These are phyloP conservation scores for Drosophila rellima DNA, from an alignment of 2,888 invertebrate genomes.

Conservation along the genomic window DNA sequence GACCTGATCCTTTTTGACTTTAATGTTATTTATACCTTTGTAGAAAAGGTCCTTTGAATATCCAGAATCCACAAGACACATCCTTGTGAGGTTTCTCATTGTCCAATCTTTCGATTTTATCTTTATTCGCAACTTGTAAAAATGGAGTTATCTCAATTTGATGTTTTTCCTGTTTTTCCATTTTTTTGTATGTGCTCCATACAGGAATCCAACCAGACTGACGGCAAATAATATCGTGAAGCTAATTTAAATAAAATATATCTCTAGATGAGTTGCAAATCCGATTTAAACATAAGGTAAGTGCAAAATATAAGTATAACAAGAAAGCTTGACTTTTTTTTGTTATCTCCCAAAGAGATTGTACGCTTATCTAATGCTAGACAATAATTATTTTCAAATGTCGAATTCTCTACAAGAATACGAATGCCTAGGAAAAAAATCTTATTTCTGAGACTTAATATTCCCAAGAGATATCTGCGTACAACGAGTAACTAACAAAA, in stretches of 20 bases:
- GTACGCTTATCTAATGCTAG: conserved; percentile 1
- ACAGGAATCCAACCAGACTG: conserved; percentile 26
- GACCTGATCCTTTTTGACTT: background rate
- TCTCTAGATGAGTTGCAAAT: conserved; percentile 16
- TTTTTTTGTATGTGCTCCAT: conserved; percentile 17
- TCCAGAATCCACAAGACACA: conserved; percentile 88
- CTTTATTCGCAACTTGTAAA: conserved; percentile 3
- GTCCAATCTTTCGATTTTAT: background rate
- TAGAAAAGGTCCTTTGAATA: conserved; percentile 87
- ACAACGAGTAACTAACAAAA: background rate
- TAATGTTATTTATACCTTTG: conserved; percentile 86
- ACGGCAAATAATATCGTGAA: background rate
- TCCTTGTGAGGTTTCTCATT: conserved; percentile 38
- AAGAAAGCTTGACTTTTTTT: background rate
- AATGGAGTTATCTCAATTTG: conserved; percentile 39
- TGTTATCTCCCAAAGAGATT: background rate
- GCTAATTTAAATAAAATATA: conserved; percentile 6
- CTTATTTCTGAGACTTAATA: background rate
- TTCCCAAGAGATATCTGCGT: background rate
- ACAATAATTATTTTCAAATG: background rate
- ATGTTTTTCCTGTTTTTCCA: conserved; percentile 27
- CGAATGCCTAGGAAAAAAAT: background rate
- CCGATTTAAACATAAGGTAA: conserved; percentile 2
- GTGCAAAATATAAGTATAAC: background rate
- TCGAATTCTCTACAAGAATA: background rate